phyloP scores from a whole-genome alignment of 2,888 invertebrate genomes.

The Chymomyza caudatula region DNA sequence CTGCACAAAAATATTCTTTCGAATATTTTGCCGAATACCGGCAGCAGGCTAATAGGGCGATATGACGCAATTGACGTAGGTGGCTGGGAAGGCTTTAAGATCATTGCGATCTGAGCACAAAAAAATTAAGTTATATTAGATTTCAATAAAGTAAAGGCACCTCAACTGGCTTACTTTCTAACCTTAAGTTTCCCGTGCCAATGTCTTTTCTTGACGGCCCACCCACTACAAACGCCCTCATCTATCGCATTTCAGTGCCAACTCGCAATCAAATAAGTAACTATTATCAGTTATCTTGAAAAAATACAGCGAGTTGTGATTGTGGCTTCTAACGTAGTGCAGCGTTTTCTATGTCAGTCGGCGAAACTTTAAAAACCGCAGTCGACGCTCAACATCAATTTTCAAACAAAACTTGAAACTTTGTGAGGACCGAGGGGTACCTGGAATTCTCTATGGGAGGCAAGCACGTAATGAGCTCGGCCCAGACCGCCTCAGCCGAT shows the following conservation, averaged over 20 bases:
- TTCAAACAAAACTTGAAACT: constrained; percentile 15
- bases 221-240: not conserved
- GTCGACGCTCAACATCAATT: constrained; percentile 11
- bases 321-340: not conserved
- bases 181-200: not conserved
- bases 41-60: too few relatives aligned
- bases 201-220: not conserved
- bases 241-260: not conserved
- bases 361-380: constrained; percentile 8
- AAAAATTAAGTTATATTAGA: not conserved
- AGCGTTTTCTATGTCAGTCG: not conserved
- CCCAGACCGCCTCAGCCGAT: constrained; percentile 29
- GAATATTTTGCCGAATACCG: too few relatives aligned
- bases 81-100: too few relatives aligned
- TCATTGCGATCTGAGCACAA: not conserved
- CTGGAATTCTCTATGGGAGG: not conserved
- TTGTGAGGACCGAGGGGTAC: not conserved
- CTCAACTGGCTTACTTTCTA: not conserved
- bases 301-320: not conserved
- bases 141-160: not conserved
- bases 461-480: constrained; percentile 14
- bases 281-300: not conserved
- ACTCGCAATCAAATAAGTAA: not conserved
- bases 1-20: too few relatives aligned
- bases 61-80: too few relatives aligned